These are phyloP conservation scores for Myocastor coypus DNA, from an alignment of 2,113 vertebrate genomes.

Conservation along the genomic window DNA sequence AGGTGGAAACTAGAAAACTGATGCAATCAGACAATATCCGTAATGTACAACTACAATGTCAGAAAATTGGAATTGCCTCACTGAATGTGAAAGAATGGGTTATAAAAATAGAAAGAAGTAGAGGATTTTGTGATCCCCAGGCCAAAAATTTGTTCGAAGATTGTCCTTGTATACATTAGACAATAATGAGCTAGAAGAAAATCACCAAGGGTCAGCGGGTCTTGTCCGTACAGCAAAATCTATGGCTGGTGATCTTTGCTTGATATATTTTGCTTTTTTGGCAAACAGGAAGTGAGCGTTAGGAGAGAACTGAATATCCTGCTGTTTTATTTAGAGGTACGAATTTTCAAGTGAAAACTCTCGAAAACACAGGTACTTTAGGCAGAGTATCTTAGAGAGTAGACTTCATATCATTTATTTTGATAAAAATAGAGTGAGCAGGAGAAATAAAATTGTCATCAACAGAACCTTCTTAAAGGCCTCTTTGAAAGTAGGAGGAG, in stretches of 20 bases:
- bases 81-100: not conserved
- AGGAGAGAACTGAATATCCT: not conserved
- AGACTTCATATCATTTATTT: conserved; percentile 33
- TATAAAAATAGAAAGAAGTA: not conserved
- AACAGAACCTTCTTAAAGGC: not conserved
- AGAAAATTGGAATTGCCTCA: not conserved
- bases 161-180: not conserved
- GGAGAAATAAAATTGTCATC: not conserved
- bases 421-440: not conserved
- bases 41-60: not conserved
- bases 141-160: not conserved
- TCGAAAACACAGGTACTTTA: not conserved
- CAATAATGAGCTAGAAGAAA: not conserved
- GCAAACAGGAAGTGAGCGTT: not conserved
- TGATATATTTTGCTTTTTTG: not conserved
- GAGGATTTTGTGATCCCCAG: not conserved
- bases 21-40: not conserved
- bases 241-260: not conserved
- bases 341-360: not conserved
- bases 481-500: not conserved
- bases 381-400: not conserved
- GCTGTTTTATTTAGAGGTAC: not conserved
- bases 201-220: not conserved
- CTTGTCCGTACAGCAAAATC: not conserved
- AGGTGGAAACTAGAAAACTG: not conserved